Evolutionary conservation across 2,113 vertebrate genomes (phyloP).

Genomic region (Gambusia holbrooki): DNA sequence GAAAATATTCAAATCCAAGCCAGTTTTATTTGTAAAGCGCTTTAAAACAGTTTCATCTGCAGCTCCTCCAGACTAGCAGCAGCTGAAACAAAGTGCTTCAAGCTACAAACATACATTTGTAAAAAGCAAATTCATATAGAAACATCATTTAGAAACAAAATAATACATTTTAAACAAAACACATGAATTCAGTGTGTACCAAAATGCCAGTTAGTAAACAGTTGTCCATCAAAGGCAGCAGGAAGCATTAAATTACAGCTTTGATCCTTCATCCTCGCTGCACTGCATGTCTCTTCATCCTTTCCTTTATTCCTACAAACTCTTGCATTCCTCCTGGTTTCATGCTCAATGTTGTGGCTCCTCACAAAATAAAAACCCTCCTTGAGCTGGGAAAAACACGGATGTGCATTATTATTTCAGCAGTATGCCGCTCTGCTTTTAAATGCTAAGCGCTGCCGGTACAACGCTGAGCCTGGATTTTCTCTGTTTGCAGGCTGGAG

Average conservation of each 20-base stretch:
- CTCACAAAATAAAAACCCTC: neutral
- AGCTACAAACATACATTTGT: neutral
- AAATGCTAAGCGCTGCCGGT: constrained; percentile 14
- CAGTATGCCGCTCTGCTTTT: constrained; percentile 1
- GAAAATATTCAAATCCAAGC: neutral
- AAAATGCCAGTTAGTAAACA: neutral
- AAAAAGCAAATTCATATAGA: neutral
- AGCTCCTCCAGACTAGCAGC: no score
- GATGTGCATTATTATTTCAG: constrained; percentile 33
- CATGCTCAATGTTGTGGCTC: neutral
- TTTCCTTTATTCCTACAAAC: neutral
- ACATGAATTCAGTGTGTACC: neutral
- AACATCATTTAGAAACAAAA: neutral
- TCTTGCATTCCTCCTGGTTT: neutral
- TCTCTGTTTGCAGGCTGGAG: constrained; percentile 56
- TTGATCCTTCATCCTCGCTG: neutral
- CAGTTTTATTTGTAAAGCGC: no score
- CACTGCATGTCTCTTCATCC: neutral
- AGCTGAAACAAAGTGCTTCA: no score
- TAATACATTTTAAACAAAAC: neutral
- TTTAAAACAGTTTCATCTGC: no score
- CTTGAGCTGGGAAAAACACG: neutral
- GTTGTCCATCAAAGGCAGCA: neutral
- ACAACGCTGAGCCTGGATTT: neutral
- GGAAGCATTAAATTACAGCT: neutral